Base-by-base conservation (phyloP, 2,113 vertebrate species). In the Corythornis vintsioides region DNA sequence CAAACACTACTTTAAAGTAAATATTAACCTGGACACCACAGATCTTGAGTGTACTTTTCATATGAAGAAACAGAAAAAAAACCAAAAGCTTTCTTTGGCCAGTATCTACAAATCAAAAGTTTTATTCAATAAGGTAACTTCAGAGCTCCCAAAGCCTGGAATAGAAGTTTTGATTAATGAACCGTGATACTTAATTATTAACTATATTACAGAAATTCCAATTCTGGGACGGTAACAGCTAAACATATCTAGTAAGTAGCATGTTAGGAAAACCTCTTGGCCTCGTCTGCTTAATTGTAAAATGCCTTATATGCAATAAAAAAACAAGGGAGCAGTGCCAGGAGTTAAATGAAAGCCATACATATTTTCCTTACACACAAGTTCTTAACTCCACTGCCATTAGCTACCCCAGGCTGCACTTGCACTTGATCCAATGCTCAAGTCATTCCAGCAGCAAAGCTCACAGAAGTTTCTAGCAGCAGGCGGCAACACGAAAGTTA, bases 391-490 rank as follows among this genome's bases (percentile, higher is more conserved):
- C 95, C 77, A 72, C 81, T 94, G 92, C 91, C 53, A 83, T 79
- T 88, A 95, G 91, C 60, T 88, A 93, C 59, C 92, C 40, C 79
- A 94, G 93, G 92, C 90, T 95, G 97, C 95, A 74, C 85, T 93
- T 83, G 90, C 59, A 92, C 86, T 94, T 89, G 89, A 94, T 75
- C 86, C 93, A 86, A 76, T 60, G 77, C 85, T 94, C 82, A 96
- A 94, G 96, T 90, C 89, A 77, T 69, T 91, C 52, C 64, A 95
- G 95, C 96, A 97, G 90, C 79, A 96, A 71, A 97, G 61, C 89
- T 81, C 91, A 95, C 11, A 96, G 86, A 83, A 97, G 88, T 73
- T 96, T 94, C 88, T 48, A 97, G 94, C 95, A 97, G 97, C 91
- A 94, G 92, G 96, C 86, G 93, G 92, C 89, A 93, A 94, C 70